Evolutionary conservation across 2,797 vertebrate species (phyloP).

Genomic region (Lepilemur ruficaudatus): DNA sequence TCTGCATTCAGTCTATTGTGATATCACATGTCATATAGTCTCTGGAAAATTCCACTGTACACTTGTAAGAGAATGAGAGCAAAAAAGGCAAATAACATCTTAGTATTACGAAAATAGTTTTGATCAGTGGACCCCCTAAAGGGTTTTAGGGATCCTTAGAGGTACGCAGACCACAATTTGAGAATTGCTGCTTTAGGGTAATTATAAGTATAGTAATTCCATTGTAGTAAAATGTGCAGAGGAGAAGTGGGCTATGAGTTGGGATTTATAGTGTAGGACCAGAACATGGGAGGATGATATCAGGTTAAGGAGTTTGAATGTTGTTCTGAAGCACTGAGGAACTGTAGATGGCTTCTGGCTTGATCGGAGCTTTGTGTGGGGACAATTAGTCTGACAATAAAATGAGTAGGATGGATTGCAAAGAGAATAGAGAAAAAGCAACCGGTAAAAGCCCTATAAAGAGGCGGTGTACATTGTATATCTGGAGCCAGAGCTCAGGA

Average conservation of each 20-base stretch:
- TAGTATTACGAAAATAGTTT: background rate
- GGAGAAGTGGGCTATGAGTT: background rate
- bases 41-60: background rate
- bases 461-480: background rate
- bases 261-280: background rate
- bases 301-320: background rate
- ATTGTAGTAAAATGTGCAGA: background rate
- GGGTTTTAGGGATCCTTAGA: background rate
- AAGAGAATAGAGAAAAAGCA: background rate
- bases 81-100: background rate
- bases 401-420: background rate
- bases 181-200: background rate
- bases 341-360: background rate
- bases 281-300: background rate
- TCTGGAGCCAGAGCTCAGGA: background rate
- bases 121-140: background rate
- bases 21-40: background rate
- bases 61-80: background rate
- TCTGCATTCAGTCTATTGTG: background rate
- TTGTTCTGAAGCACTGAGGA: background rate
- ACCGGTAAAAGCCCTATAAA: background rate
- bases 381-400: background rate
- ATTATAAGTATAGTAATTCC: background rate
- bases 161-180: background rate
- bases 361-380: background rate